A percentile compares a stretch with the other conserved stretches of the same genome.
Evolutionary conservation across 2,888 invertebrate species (phyloP).

Genomic region (Hecatera dysodea): DNA sequence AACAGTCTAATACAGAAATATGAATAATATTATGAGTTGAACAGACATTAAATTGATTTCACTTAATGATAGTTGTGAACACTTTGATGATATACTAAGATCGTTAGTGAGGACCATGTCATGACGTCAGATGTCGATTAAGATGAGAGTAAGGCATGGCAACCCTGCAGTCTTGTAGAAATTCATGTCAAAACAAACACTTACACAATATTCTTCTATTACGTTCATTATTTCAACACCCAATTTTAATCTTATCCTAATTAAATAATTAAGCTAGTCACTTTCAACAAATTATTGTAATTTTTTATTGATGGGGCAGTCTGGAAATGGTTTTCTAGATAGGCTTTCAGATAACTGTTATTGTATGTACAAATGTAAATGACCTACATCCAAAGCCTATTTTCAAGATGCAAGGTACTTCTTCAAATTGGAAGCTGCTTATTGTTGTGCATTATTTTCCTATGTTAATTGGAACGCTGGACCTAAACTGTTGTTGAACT

Average conservation of each 20-base stretch:
- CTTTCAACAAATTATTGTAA: constrained; percentile 50
- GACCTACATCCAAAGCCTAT: constrained; percentile 17
- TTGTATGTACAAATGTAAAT: constrained; percentile 1
- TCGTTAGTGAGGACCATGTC: constrained; percentile 51
- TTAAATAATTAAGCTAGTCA: constrained; percentile 68
- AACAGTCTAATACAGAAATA: constrained; percentile 60
- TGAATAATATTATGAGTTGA: constrained; percentile 45
- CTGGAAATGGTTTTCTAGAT: constrained; percentile 28
- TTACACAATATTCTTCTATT: constrained; percentile 52
- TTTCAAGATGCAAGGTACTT: constrained; percentile 53
- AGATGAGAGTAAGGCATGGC: constrained; percentile 69
- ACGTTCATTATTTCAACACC: constrained; percentile 49
- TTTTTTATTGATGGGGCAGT: constrained; percentile 53
- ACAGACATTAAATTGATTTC: constrained; percentile 51
- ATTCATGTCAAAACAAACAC: constrained; percentile 61
- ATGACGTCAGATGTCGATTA: constrained; percentile 55
- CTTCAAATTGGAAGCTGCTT: constrained; percentile 27
- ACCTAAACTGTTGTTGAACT: constrained; percentile 20
- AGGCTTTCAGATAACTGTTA: constrained; percentile 16
- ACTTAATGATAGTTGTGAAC: constrained; percentile 61
- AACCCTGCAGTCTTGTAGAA: constrained; percentile 74
- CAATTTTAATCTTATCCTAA: constrained; percentile 59
- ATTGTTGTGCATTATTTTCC: constrained; percentile 17
- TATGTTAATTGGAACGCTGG: constrained; percentile 24
- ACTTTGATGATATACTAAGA: constrained; percentile 57